Percentiles rank a stretch among this genome's conserved stretches.
phyloP scores from a whole-genome alignment of 1,140 invertebrate genomes.

The Ips typographus region DNA sequence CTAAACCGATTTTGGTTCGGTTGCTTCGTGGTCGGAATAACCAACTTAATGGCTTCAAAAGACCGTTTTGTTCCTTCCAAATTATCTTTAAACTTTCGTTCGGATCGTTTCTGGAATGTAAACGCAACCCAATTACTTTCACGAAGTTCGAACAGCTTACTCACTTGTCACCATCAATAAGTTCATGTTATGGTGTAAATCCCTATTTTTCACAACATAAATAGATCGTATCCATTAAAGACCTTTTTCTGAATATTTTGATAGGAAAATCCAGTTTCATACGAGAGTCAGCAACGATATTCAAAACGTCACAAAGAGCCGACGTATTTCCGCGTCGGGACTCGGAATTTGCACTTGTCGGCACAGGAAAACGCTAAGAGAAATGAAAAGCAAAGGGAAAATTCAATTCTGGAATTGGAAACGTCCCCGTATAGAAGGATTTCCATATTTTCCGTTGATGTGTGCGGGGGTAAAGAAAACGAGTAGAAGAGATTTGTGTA shows the following conservation, averaged over 20 bases:
- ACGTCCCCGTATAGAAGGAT: background rate
- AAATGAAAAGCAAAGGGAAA: background rate
- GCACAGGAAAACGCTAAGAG: background rate
- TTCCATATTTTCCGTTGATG: background rate
- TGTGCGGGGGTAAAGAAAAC: background rate
- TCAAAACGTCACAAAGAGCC: too few species aligned
- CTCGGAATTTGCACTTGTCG: background rate
- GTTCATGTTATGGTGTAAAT: too few species aligned
- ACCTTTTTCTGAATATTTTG: background rate
- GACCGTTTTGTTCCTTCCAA: background rate
- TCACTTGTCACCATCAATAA: too few species aligned
- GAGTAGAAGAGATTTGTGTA: too few species aligned
- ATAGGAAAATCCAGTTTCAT: background rate
- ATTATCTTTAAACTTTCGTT: conserved; percentile 6
- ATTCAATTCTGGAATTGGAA: conserved; percentile 11
- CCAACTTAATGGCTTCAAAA: background rate
- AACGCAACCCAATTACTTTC: background rate
- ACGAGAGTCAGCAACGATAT: too few species aligned
- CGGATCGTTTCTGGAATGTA: conserved; percentile 1
- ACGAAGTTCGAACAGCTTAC: too few species aligned
- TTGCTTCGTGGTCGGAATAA: conserved; percentile 1
- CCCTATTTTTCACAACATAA: too few species aligned
- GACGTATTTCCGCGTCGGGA: background rate
- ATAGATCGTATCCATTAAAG: background rate
- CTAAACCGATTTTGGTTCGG: background rate